Base-by-base conservation (phyloP, 2,888 invertebrate genomes). In the Scaptomyza tumidula region DNA sequence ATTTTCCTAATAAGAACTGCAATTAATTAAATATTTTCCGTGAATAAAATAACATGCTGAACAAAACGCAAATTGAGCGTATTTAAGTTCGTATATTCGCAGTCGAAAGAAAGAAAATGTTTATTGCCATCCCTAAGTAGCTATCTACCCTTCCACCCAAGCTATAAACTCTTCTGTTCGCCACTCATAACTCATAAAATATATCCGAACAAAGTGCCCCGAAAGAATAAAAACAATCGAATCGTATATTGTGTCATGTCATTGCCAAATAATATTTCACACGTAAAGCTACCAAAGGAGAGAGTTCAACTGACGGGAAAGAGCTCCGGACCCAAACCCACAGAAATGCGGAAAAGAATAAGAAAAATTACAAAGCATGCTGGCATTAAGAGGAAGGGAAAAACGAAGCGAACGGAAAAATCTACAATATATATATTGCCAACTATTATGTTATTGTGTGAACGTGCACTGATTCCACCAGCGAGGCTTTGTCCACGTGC, bases 381-480 rank as follows among this genome's bases (percentile, higher is more conserved):
- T 24, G 24, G 24, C 19, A 19, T 0, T 13, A n/a, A 1, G 11
- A 9, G 19, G 29, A 10, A 33, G 13, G 46, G 31, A 59, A 55
- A 48, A 67, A 61, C 14, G 3, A 66, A 75, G 11, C 48, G 48
- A 71, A 65, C 57, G 71, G 63, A 16, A 65, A 82, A 75, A 80
- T 70, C 71, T 69, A 71, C 67, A 67, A 68, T 75, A 88, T 74
- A 85, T 73, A 82, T 85, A 85, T 85, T 82, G 74, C 77, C 82
- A 85, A 83, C 86, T 88, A 87, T 87, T 88, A 89, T 89, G 85
- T 87, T 89, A 87, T 89, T 87, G 80, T 82, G 80, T 64, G 83
- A 87, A 87, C 87, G 89, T 87, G 87, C 90, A 83, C 83, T 85
- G 90, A 87, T 87, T 87, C 71, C 67, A 58, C 56, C 72, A 66